Conservation (phyloP, 1,140 invertebrate genomes). For the Aphis gossypii region DNA sequence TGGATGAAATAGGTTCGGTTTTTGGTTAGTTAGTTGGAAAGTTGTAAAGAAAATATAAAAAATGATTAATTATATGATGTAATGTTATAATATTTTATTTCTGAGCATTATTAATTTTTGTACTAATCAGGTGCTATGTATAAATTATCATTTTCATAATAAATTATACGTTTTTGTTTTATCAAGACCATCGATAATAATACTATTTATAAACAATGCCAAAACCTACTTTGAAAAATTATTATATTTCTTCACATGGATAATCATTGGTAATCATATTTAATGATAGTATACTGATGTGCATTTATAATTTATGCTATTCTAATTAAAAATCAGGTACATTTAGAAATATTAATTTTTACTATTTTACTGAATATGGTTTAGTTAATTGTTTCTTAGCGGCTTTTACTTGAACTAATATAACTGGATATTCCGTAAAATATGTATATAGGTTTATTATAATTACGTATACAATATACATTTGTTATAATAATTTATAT, state of each 20-base stretch:
- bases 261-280: neutral
- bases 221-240: neutral
- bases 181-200: neutral
- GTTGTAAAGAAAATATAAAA: neutral
- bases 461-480: neutral
- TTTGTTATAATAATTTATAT: neutral
- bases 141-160: neutral
- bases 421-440: too few species aligned
- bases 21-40: neutral
- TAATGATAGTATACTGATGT: neutral
- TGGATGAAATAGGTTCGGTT: neutral
- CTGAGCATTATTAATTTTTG: conserved; percentile 14
- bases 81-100: conserved; percentile 5
- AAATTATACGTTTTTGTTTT: neutral
- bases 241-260: neutral
- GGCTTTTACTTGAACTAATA: neutral
- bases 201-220: too few species aligned
- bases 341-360: neutral
- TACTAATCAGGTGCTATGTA: neutral
- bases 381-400: neutral
- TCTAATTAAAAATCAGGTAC: neutral
- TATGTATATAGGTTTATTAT: neutral
- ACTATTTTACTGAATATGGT: neutral
- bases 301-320: neutral
- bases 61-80: neutral